Evolutionary conservation across 2,888 invertebrate species (phyloP).

Genomic region (Scaptomyza parva): DNA sequence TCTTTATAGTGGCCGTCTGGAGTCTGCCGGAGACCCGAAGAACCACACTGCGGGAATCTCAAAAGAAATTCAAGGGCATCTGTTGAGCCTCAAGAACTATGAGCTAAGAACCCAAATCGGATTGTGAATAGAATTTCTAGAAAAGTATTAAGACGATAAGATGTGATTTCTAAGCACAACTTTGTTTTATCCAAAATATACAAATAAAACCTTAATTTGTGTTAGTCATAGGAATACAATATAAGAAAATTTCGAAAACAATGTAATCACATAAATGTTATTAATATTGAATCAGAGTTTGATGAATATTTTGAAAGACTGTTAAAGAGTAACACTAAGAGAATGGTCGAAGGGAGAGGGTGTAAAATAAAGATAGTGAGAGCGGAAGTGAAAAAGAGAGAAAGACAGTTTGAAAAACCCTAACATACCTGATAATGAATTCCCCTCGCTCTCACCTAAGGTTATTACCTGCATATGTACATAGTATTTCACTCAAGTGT

Average conservation of each 20-base stretch:
- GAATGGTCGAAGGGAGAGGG: neutral
- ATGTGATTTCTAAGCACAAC: neutral
- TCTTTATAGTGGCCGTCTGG: constrained; percentile 41
- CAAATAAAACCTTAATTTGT: neutral
- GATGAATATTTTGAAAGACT: neutral
- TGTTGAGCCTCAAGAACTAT: neutral
- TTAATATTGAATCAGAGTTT: neutral
- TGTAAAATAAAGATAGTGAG: neutral
- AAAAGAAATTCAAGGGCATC: constrained; percentile 52
- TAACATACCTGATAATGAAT: neutral
- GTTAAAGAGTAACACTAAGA: neutral
- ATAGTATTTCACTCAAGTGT: too few species aligned
- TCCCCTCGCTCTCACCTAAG: neutral
- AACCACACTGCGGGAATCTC: constrained; percentile 67
- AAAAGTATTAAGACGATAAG: neutral
- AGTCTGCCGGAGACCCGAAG: constrained; percentile 77
- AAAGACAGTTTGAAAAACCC: neutral
- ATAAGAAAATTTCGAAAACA: neutral
- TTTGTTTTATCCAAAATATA: neutral
- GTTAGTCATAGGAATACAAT: neutral
- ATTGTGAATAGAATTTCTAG: neutral
- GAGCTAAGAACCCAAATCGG: neutral
- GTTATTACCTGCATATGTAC: constrained; percentile 3
- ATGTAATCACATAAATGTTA: too few species aligned
- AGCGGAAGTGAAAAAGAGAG: too few species aligned